Percentiles rank a stretch among this genome's conserved stretches.
Conservation (phyloP, 2,797 vertebrate species). For the Clarias laeviceps region DNA sequence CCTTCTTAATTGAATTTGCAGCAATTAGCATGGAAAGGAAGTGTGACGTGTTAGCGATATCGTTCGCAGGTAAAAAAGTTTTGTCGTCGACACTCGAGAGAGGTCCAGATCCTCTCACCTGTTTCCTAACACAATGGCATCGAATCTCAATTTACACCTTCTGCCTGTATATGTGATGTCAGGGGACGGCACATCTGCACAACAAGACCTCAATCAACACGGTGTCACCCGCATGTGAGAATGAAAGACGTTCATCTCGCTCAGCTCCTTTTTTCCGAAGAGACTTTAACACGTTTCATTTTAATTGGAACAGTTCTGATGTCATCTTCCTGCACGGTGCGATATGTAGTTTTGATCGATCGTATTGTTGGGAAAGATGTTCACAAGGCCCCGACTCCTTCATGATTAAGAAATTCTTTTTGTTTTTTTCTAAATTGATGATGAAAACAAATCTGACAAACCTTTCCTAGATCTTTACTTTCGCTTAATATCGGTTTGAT, state of each 20-base stretch:
- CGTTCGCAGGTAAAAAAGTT: constrained; percentile 70
- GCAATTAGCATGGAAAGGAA: constrained; percentile 75
- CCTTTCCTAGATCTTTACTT: background rate
- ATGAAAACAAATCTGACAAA: background rate
- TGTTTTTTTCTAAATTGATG: too few species aligned
- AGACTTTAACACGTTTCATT: constrained; percentile 49
- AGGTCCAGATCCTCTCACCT: constrained; percentile 56
- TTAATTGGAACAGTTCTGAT: constrained; percentile 49
- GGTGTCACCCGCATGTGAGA: constrained; percentile 59
- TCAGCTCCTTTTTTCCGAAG: constrained; percentile 28
- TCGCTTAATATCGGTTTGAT: constrained; percentile 17
- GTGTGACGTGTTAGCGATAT: constrained; percentile 61
- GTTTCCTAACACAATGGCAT: constrained; percentile 69
- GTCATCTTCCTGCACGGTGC: constrained; percentile 6
- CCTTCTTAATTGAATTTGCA: constrained; percentile 72
- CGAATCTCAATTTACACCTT: constrained; percentile 79
- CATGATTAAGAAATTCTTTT: background rate
- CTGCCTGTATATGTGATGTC: constrained; percentile 72
- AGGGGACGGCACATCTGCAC: constrained; percentile 48
- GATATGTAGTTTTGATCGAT: constrained; percentile 32
- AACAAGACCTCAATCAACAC: constrained; percentile 61
- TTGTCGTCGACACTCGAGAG: constrained; percentile 65
- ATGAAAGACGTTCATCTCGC: constrained; percentile 47
- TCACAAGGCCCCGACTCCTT: background rate
- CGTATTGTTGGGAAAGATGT: background rate